Conservation (phyloP, 1,140 invertebrate species). For the Nephila pilipes region DNA sequence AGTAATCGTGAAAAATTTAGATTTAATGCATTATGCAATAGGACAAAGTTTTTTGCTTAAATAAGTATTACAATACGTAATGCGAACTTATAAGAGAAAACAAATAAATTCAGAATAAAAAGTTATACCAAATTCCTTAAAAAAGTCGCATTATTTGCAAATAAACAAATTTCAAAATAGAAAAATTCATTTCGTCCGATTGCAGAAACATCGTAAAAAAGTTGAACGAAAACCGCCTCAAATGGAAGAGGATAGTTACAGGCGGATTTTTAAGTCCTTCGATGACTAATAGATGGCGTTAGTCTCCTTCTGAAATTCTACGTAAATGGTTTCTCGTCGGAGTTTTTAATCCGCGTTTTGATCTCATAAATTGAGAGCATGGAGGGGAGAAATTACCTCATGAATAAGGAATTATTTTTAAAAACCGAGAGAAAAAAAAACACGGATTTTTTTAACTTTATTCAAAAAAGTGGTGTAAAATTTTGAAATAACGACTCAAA, state of each 20-base stretch:
- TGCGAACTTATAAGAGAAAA: too few species aligned
- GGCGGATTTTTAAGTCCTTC: background rate
- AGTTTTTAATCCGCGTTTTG: conserved; percentile 47
- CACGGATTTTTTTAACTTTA: background rate
- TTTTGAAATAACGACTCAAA: conserved; percentile 14
- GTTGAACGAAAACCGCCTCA: background rate
- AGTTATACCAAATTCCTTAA: too few species aligned
- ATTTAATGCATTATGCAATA: too few species aligned
- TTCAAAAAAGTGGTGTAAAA: background rate
- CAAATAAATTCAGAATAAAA: too few species aligned
- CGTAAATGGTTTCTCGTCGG: conserved; percentile 17
- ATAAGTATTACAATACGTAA: too few species aligned
- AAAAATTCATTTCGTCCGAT: too few species aligned
- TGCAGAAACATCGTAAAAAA: background rate
- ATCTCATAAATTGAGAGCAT: conserved; percentile 36
- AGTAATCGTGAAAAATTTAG: too few species aligned
- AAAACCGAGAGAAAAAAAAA: background rate
- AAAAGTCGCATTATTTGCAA: too few species aligned
- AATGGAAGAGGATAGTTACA: background rate
- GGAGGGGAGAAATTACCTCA: conserved; percentile 57
- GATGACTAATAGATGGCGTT: conserved; percentile 46
- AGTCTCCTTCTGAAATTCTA: background rate
- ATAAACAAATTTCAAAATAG: too few species aligned
- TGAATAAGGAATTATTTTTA: conserved; percentile 59
- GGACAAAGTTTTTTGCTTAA: too few species aligned